phyloP scores from a whole-genome alignment of 30 jellyfish, hydroid and myxozoan species.

The Phacellophora camtschatica region DNA sequence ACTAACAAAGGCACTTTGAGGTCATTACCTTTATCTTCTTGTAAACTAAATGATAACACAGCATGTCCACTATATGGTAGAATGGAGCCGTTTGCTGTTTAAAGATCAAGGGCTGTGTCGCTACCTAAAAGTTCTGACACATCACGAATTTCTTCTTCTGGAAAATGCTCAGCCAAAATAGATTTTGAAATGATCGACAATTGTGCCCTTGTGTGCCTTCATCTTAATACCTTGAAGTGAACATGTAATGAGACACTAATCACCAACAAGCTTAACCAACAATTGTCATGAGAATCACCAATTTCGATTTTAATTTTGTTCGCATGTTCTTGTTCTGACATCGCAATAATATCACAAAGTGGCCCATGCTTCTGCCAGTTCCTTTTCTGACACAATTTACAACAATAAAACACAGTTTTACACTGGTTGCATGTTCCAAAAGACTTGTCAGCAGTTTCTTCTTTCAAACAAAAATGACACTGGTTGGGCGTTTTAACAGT shows the following conservation, averaged over 20 bases:
- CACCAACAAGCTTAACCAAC: conserved; percentile 33
- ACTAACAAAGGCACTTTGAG: conserved; percentile 34
- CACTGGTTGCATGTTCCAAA: conserved; percentile 25
- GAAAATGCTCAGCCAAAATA: background rate
- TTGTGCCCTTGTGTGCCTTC: conserved; percentile 55
- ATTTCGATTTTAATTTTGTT: background rate
- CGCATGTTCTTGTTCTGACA: background rate
- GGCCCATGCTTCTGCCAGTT: conserved; percentile 12
- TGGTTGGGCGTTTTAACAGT: conserved; percentile 15
- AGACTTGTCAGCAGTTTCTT: conserved; percentile 1
- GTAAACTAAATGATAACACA: background rate
- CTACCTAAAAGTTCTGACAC: conserved; percentile 16
- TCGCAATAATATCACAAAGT: background rate
- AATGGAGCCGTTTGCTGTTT: conserved; percentile 28
- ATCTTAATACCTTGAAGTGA: background rate
- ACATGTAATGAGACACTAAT: conserved; percentile 21
- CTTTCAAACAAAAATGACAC: conserved; percentile 35
- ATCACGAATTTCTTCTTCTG: background rate
- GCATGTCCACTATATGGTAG: conserved; percentile 39
- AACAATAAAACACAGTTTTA: conserved; percentile 25
- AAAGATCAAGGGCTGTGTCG: conserved; percentile 14
- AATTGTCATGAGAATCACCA: conserved; percentile 26
- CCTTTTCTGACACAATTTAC: conserved; percentile 30
- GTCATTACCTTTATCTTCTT: background rate
- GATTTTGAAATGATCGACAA: conserved; percentile 18